phyloP scores from a whole-genome alignment of 2,888 invertebrate genomes.

The Cryptocephalus moraei region DNA sequence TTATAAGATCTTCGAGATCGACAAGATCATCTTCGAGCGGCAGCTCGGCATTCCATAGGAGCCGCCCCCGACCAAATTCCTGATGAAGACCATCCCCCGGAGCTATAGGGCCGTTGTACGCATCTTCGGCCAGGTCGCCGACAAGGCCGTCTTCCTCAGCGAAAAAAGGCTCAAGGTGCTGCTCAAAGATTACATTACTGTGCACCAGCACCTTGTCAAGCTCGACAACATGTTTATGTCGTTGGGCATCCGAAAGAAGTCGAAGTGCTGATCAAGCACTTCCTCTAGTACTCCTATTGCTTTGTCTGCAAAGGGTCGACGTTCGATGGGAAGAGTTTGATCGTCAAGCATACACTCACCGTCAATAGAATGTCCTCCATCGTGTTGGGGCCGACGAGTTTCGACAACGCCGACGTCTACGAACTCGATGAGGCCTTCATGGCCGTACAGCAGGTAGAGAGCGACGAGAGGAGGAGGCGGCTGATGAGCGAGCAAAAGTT shows the following conservation, averaged over 20 bases:
- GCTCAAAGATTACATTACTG: too few relatives aligned
- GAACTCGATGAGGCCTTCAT: conserved; percentile 9
- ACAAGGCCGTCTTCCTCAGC: too few relatives aligned
- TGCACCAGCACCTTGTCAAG: too few relatives aligned
- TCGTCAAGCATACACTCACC: neutral
- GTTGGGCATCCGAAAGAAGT: too few relatives aligned
- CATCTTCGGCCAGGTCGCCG: neutral
- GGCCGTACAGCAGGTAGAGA: conserved; percentile 38
- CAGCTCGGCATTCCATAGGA: conserved; percentile 49
- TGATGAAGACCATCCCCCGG: conserved; percentile 38
- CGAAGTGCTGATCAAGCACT: conserved; percentile 57
- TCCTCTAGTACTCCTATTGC: conserved; percentile 64
- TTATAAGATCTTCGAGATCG: too few relatives aligned
- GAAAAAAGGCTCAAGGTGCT: too few relatives aligned
- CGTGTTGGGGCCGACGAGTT: neutral
- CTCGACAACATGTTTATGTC: too few relatives aligned
- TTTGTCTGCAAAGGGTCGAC: conserved; percentile 44
- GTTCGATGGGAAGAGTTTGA: neutral
- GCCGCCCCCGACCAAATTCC: conserved; percentile 33
- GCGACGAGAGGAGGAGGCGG: conserved; percentile 44
- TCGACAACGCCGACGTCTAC: neutral
- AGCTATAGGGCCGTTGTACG: conserved; percentile 33
- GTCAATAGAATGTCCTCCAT: neutral
- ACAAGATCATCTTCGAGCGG: too few relatives aligned
- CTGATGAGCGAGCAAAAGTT: conserved; percentile 22